Evolutionary conservation across 2,888 invertebrate genomes (phyloP), one percentile per base, ranked within the genome.

Genomic region (Trachelus tabidus): DNA sequence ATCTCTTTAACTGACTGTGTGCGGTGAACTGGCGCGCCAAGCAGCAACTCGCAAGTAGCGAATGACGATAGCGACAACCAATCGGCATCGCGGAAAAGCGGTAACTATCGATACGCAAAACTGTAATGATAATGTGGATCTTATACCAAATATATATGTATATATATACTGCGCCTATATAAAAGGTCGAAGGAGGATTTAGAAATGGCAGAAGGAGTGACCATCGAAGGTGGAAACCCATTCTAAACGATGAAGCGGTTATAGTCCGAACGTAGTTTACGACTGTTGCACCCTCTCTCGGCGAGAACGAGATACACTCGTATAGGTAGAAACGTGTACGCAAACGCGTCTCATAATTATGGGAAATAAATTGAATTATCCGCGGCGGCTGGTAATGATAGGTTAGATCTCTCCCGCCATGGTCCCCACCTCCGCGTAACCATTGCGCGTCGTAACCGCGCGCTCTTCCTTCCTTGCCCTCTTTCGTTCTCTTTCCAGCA

Each of bases 321-420:
- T 56, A 56, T 23, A 56, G 56, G 56, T 56, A 56, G 56, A 56
- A 34, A 71, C 33, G 71, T 34, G 71, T 33, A 71, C 71, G 71
- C 71, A 31, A 75, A 75, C 79, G 80, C 78, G 81, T 81, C 83
- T 80, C 83, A 82, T 85, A 85, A 85, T 85, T 85, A 85, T 83
- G 81, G 83, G 85, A 86, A 88, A 88, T 88, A 87, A 88, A 88
- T 88, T 87, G 87, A 87, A 88, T 88, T 87, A 87, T 88, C 85
- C 79, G 81, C 84, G 83, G 82, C 80, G 83, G 81, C 81, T 81
- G 84, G 83, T 88, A 88, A 88, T 87, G 85, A 87, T 86, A 87
- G 87, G 86, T 86, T 88, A 80, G 81, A 83, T 83, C 79, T 78
- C 77, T 77, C 82, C 33, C 76, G 77, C 31, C 71, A 30, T 77